Conservation (phyloP, 2,888 invertebrate genomes). For the Agrochola lota region DNA sequence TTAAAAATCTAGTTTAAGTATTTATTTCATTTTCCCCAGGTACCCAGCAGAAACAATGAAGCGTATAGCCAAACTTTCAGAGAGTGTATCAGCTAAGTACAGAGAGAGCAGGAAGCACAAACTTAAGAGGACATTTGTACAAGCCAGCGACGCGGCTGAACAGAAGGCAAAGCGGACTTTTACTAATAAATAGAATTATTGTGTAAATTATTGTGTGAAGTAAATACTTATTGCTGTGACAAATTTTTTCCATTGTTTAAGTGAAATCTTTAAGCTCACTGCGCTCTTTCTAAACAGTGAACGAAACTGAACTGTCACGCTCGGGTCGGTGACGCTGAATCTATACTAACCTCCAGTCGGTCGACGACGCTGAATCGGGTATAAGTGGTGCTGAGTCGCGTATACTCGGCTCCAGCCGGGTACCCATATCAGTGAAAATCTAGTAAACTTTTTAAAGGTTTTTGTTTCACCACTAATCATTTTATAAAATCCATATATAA, state of each 20-base stretch:
- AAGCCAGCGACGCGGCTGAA: constrained; percentile 94
- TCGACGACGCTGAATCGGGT: too few species aligned
- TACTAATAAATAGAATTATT: constrained; percentile 59
- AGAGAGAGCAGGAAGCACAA: constrained; percentile 91
- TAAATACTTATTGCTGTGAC: constrained; percentile 3
- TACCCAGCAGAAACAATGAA: constrained; percentile 96
- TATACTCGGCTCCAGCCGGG: too few species aligned
- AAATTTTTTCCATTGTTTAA: not conserved
- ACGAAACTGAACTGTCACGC: too few species aligned
- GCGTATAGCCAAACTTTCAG: constrained; percentile 93
- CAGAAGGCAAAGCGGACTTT: constrained; percentile 92
- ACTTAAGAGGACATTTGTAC: constrained; percentile 93
- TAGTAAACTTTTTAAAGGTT: too few species aligned
- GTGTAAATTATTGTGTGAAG: constrained; percentile 7
- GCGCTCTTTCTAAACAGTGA: too few species aligned
- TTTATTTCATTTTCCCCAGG: constrained; percentile 78
- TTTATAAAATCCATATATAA: too few species aligned
- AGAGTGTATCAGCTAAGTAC: constrained; percentile 94
- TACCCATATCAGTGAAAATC: too few species aligned
- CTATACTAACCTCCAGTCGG: too few species aligned
- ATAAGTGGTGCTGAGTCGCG: too few species aligned
- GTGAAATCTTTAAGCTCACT: too few species aligned
- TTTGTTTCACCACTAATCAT: too few species aligned
- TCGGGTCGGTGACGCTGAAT: too few species aligned
- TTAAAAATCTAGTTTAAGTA: not conserved